Evolutionary conservation across 2,888 invertebrate genomes (phyloP), one percentile per base, ranked within the genome.

Genomic region (Pseudococcus jackbeardsleyi): DNA sequence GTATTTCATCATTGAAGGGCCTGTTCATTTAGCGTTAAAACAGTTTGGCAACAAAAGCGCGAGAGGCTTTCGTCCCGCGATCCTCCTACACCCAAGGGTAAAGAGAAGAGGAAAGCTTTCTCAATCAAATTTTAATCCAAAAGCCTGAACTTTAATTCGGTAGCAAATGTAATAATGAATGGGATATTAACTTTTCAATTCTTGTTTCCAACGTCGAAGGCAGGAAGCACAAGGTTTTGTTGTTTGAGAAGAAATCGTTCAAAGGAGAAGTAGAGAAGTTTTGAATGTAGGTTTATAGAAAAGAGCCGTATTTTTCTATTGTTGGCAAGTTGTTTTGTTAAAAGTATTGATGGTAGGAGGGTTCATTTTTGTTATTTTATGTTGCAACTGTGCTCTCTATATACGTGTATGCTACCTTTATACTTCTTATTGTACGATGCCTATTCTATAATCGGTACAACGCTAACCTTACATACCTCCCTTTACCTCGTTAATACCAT

Each of bases 201-300:
- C 79, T 88, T 88, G 79, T 88, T 87, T 82, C 22, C 77, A 88
- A 82, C 82, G 88, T 88, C 88, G 88, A 88, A 79, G 50, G 88
- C 88, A 88, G 88, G 82, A 88, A 88, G 82, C 39, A 42, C 42
- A 88, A 88, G 88, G 88, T 88, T 88, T 88, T 85, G 85, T 85
- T 85, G 59, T 85, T 85, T 54, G 85, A 85, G 85, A 85, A 85
- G 85, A 85, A 85, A 85, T 85, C 85, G 85, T 85, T 85, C 85
- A 85, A 85, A 85, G 85, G 85, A 85, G 85, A 42, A 54, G 54
- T 84, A 86, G 72, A 88, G 88, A 88, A 88, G 79, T 88, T 87
- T 54, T 88, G 88, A 88, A 88, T 88, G 88, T 88, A 88, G 88
- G 88, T 88, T 88, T 88, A 88, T 88, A 88, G 88, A 88, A 42